Evolutionary conservation across 2,888 invertebrate species (phyloP), one percentile per base, ranked within the genome.

Genomic region (Callinectes sapidus): DNA sequence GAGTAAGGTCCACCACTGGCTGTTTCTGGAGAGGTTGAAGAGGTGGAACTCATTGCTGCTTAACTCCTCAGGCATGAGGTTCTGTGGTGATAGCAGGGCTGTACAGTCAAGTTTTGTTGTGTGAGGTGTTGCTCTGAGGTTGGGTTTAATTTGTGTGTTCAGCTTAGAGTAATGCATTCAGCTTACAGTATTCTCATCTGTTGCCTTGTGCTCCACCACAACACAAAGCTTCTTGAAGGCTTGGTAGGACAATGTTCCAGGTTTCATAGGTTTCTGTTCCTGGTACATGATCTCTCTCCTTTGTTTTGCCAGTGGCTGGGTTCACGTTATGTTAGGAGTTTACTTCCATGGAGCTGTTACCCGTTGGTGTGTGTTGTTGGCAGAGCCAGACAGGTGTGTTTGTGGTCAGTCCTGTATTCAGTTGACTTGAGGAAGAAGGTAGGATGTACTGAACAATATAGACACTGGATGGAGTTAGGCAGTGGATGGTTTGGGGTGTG

Each of bases 11-110:
- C 39, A 48, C 54, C 55, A 35, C 42, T 32, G 48, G 87, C 32
- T 48, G n/a, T 55, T 48, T 16, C 81, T 1, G n/a, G 92, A 89
- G 6, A 89, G 87, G 61, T 87, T 90, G 23, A 42, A 32, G 39
- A 18, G 55, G 42, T n/a, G 55, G 28, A 90, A 18, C 90, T 35
- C 55, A 93, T 32, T 10, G 92, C n/a, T 8, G 87, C 32, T 93
- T 93, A 18, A 90, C 85, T 54, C 92, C 92, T 66, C 91, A 48
- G 32, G 91, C 77, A 39, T 93, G 28, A 81, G 18, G 81, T 0
- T 81, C 16, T 81, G 13, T 35, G 77, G 10, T 32, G 10, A n/a
- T 1, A 18, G 35, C 35, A 81, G 32, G 81, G 14, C 81, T 5
- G 32, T 2, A 32, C 35, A 81, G 77, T 81, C 32, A 32, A 32